phyloP scores from a whole-genome alignment of 1,140 invertebrate species.

The Macrosteles quadrilineatus region DNA sequence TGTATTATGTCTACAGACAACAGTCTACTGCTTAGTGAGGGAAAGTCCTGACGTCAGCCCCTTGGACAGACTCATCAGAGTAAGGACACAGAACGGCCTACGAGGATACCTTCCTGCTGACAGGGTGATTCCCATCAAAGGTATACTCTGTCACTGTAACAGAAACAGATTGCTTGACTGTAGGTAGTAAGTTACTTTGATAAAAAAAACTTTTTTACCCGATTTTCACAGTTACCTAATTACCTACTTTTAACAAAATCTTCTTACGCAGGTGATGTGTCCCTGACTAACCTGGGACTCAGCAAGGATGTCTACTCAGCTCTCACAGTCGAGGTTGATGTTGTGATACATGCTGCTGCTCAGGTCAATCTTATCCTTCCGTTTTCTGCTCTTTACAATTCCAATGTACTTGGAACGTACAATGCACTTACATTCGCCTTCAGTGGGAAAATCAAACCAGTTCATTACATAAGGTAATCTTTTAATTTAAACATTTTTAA shows the following conservation, averaged over 20 bases:
- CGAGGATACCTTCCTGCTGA: background rate
- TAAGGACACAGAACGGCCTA: constrained; percentile 37
- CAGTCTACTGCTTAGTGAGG: constrained; percentile 53
- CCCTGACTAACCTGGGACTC: constrained; percentile 54
- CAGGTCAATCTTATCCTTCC: constrained; percentile 57
- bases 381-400: constrained; percentile 53
- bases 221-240: background rate
- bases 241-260: background rate
- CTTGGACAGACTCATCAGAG: constrained; percentile 46
- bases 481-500: too few species aligned
- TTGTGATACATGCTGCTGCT: constrained; percentile 57
- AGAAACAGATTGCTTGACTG: background rate
- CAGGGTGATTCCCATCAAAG: constrained; percentile 50
- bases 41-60: constrained; percentile 47
- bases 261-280: constrained; percentile 49
- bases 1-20: background rate
- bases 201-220: background rate
- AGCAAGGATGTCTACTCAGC: constrained; percentile 54
- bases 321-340: constrained; percentile 54
- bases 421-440: constrained; percentile 56
- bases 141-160: constrained; percentile 24
- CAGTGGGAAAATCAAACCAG: constrained; percentile 55
- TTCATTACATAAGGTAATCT: constrained; percentile 52
- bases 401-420: constrained; percentile 55
- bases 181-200: background rate